Percentiles rank a stretch among this genome's conserved stretches.
These are phyloP conservation scores for Channa maculata DNA, from an alignment of 2,113 vertebrate species.

Conservation along the genomic window DNA sequence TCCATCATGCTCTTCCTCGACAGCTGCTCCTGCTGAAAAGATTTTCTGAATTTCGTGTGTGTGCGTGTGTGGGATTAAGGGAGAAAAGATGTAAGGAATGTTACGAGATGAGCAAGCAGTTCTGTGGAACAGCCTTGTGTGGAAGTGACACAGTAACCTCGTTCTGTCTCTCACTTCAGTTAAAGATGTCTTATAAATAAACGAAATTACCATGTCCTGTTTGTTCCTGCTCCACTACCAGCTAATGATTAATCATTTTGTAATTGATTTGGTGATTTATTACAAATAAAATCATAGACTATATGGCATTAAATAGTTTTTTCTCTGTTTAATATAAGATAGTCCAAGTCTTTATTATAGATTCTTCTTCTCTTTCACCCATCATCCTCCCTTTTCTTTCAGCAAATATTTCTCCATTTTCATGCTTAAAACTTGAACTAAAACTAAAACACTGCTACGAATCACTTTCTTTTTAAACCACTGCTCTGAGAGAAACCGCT, in stretches of 20 bases:
- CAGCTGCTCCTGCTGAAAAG: slow-evolving; percentile 40
- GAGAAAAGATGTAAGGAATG: slow-evolving; percentile 7
- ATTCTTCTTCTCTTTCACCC: too few relatives aligned
- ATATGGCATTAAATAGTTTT: neutral
- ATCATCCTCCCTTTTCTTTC: too few relatives aligned
- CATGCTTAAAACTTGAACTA: too few relatives aligned
- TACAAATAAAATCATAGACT: neutral
- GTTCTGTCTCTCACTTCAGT: neutral
- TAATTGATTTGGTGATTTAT: neutral
- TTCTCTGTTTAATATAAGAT: neutral
- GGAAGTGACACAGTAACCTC: slow-evolving; percentile 41
- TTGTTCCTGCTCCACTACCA: neutral
- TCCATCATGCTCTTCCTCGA: slow-evolving; percentile 1
- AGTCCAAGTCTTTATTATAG: too few relatives aligned
- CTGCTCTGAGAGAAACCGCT: too few relatives aligned
- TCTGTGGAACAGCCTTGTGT: neutral
- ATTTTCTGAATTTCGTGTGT: neutral
- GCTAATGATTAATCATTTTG: neutral
- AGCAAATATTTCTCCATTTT: too few relatives aligned
- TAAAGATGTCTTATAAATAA: neutral
- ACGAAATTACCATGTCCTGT: neutral
- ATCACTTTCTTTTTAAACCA: too few relatives aligned
- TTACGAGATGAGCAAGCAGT: neutral
- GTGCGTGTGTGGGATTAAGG: neutral
- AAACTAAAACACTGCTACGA: too few relatives aligned